These are phyloP conservation scores for Trypoxylus dichotomus DNA, from an alignment of 1,140 invertebrate genomes.

Conservation along the genomic window DNA sequence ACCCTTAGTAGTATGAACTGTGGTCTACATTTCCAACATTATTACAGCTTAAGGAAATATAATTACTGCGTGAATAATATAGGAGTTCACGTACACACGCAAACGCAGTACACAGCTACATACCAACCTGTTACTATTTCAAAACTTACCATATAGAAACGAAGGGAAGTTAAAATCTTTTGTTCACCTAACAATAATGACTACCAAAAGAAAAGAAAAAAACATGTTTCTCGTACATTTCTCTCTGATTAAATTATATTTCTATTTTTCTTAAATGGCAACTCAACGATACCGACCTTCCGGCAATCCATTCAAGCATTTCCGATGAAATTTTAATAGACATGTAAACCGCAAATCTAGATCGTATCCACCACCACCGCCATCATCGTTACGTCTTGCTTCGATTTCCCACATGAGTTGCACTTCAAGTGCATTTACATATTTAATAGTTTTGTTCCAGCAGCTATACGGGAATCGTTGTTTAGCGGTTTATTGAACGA, in stretches of 20 bases:
- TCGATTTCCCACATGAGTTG: not conserved
- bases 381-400: not conserved
- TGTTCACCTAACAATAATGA: too few species aligned
- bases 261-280: not conserved
- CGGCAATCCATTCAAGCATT: not conserved
- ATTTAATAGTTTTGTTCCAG: constrained; percentile 19
- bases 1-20: too few species aligned
- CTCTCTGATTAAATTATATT: not conserved
- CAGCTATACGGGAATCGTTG: not conserved
- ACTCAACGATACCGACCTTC: not conserved
- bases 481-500: constrained; percentile 12
- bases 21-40: too few species aligned
- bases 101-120: too few species aligned
- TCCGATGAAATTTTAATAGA: not conserved
- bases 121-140: too few species aligned
- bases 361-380: not conserved
- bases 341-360: not conserved
- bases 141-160: too few species aligned
- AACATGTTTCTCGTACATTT: not conserved
- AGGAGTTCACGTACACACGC: too few species aligned
- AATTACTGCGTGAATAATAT: too few species aligned
- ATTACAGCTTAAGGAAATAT: too few species aligned
- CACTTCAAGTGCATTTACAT: constrained; percentile 11
- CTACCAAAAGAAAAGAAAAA: too few species aligned
- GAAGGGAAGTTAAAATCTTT: too few species aligned